These are phyloP conservation scores for Neodiprion fabricii DNA, from an alignment of 1,140 invertebrate species.

Conservation along the genomic window DNA sequence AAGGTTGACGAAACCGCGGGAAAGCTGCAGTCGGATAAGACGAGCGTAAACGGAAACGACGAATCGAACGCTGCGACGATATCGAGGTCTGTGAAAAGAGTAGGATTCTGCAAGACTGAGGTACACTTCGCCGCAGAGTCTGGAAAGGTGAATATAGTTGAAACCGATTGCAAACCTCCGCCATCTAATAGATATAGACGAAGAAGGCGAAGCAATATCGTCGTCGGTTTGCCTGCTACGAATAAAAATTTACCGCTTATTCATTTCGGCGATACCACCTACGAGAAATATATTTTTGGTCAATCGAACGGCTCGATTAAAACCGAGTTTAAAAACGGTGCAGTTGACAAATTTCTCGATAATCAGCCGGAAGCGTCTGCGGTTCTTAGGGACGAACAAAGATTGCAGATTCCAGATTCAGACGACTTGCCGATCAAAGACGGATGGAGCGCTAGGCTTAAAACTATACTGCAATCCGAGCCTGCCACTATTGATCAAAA, in stretches of 20 bases:
- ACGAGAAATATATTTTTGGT: conserved; percentile 56
- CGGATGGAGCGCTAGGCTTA: conserved; percentile 11
- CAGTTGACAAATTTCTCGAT: conserved; percentile 15
- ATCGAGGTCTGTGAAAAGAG: conserved; percentile 65
- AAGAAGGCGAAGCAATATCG: conserved; percentile 61
- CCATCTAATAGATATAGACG: conserved; percentile 79
- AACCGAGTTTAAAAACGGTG: not conserved
- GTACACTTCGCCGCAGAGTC: conserved; percentile 85
- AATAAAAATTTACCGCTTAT: conserved; percentile 58
- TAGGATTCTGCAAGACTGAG: conserved; percentile 86
- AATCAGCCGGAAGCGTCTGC: conserved; percentile 4
- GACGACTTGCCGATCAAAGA: conserved; percentile 17
- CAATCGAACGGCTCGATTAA: not conserved
- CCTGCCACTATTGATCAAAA: not conserved
- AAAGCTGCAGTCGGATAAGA: not conserved
- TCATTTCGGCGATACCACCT: conserved; percentile 63
- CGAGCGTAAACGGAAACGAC: no score
- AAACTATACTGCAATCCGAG: conserved; percentile 10
- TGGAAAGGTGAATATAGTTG: conserved; percentile 84
- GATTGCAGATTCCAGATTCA: not conserved
- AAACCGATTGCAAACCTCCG: conserved; percentile 83
- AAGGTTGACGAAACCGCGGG: conserved; percentile 4
- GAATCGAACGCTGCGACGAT: not conserved
- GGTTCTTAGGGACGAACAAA: conserved; percentile 15
- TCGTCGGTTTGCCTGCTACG: conserved; percentile 42